Evolutionary conservation across 2,888 invertebrate species (phyloP).

Genomic region (Gasteruption jaculator): DNA sequence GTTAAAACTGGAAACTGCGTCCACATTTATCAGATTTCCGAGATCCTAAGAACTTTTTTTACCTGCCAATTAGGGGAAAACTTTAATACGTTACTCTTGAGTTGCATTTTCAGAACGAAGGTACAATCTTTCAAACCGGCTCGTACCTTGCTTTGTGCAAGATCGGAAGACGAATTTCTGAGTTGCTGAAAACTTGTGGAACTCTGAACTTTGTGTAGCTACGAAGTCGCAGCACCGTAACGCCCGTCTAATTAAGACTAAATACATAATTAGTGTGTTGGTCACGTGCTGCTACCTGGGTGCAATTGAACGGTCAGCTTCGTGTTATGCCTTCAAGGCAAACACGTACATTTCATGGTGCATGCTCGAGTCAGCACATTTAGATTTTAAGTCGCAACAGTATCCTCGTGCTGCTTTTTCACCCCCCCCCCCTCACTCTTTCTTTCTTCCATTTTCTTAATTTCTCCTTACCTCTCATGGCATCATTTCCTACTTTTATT

Average conservation of each 20-base stretch:
- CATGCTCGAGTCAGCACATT: constrained; percentile 35
- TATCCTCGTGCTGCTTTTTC: constrained; percentile 11
- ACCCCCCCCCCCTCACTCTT: constrained; percentile 10
- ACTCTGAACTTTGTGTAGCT: constrained; percentile 28
- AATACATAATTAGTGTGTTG: constrained; percentile 47
- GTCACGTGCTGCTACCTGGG: constrained; percentile 39
- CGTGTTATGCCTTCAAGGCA: constrained; percentile 28
- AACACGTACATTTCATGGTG: constrained; percentile 37
- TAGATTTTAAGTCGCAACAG: constrained; percentile 29
- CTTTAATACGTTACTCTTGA: too few species aligned
- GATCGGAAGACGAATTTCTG: too few species aligned
- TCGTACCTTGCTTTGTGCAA: too few species aligned
- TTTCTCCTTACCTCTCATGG: neutral
- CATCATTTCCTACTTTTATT: neutral
- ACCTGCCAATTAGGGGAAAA: too few species aligned
- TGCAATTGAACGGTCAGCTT: constrained; percentile 44
- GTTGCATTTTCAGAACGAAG: too few species aligned
- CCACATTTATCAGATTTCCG: too few species aligned
- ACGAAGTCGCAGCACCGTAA: constrained; percentile 31
- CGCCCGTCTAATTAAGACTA: constrained; percentile 46
- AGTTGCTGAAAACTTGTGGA: too few species aligned
- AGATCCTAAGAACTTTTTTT: too few species aligned
- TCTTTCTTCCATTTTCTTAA: constrained; percentile 8
- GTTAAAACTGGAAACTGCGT: too few species aligned
- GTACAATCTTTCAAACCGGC: too few species aligned